A percentile compares a stretch with the other conserved stretches of the same genome.
These are phyloP conservation scores for Clamator glandarius DNA, from an alignment of 2,797 vertebrate genomes.

Conservation along the genomic window DNA sequence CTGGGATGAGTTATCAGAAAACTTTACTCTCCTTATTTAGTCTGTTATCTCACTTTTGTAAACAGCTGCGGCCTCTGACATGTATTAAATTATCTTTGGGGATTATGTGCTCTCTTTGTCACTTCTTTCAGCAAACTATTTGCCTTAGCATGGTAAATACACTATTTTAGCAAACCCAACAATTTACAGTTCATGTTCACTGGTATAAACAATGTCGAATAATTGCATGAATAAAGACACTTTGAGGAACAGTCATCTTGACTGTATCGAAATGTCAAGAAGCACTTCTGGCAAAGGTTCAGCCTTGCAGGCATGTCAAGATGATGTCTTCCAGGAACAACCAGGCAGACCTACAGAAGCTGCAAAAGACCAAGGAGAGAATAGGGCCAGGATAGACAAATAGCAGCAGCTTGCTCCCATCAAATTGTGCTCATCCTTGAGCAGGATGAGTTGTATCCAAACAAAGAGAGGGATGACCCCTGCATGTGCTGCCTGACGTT, in stretches of 20 bases:
- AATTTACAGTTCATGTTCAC: background rate
- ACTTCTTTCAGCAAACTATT: background rate
- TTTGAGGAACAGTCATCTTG: background rate
- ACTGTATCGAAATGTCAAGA: background rate
- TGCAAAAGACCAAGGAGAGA: background rate
- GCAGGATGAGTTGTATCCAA: background rate
- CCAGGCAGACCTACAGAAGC: background rate
- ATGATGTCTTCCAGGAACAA: background rate
- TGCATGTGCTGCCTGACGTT: background rate
- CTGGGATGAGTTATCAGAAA: background rate
- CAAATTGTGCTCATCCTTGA: background rate
- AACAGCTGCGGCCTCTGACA: background rate
- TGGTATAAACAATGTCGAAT: background rate
- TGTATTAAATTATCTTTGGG: background rate
- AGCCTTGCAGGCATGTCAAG: background rate
- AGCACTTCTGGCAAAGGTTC: background rate
- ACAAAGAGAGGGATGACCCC: background rate
- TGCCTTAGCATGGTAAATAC: background rate
- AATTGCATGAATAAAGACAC: constrained; percentile 37
- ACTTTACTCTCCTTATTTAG: background rate
- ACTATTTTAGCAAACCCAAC: background rate
- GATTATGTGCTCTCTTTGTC: background rate
- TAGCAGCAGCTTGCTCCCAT: background rate
- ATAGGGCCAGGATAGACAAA: background rate
- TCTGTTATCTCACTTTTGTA: background rate